Evolutionary conservation across 1,140 invertebrate species (phyloP).

Genomic region (Phthorimaea operculella): DNA sequence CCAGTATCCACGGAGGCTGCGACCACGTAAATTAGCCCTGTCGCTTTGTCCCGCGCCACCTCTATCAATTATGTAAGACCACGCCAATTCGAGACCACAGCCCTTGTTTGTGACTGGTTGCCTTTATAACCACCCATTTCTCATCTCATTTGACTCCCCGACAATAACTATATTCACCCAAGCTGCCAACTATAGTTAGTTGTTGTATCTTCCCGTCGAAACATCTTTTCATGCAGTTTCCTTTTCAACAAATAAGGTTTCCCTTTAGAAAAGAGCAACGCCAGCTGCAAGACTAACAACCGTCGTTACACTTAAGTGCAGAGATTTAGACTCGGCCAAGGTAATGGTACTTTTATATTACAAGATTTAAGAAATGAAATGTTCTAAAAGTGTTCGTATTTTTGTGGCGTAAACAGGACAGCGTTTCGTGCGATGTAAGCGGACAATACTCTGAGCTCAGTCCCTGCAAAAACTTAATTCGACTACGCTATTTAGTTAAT

Average conservation of each 20-base stretch:
- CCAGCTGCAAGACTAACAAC: slow-evolving; percentile 3
- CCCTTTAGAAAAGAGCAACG: neutral
- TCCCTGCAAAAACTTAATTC: slow-evolving; percentile 3
- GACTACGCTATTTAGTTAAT: neutral
- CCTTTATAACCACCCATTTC: neutral
- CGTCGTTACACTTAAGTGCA: slow-evolving; percentile 3
- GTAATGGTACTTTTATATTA: slow-evolving; percentile 15
- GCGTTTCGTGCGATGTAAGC: neutral
- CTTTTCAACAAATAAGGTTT: neutral
- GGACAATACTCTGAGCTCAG: no score
- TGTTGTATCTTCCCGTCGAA: no score
- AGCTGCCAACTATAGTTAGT: neutral
- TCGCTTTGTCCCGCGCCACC: slow-evolving; percentile 19
- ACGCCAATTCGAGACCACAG: slow-evolving; percentile 27
- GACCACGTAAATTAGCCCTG: slow-evolving; percentile 37
- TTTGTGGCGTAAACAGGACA: neutral
- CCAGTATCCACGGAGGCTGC: slow-evolving; percentile 19
- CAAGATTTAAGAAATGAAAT: slow-evolving; percentile 16
- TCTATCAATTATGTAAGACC: slow-evolving; percentile 49
- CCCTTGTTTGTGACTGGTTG: slow-evolving; percentile 33
- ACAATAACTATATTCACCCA: no score
- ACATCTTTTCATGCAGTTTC: neutral
- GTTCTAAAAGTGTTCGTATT: slow-evolving; percentile 9
- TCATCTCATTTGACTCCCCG: slow-evolving; percentile 1
- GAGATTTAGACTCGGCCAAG: neutral